A percentile compares a stretch with the other conserved stretches of the same genome.
phyloP scores from a whole-genome alignment of 2,113 vertebrate species.

The Cavia aperea region DNA sequence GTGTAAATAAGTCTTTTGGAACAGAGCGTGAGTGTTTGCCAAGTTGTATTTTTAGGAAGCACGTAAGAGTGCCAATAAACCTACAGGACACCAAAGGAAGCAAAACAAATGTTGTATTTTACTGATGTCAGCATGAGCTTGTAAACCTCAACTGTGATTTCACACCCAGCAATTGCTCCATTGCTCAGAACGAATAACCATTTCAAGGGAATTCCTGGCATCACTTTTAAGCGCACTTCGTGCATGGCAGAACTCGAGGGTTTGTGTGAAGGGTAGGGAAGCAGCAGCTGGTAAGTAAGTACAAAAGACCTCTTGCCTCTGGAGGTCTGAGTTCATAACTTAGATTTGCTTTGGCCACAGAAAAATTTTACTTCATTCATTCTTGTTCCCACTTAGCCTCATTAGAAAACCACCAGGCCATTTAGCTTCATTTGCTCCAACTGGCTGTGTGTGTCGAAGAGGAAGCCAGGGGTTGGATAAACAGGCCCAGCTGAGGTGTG shows the following conservation, averaged over 20 bases:
- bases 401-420: constrained; percentile 51
- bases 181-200: constrained; percentile 46
- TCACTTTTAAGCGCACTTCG: background rate
- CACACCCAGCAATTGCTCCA: constrained; percentile 44
- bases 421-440: background rate
- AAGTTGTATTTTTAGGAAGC: constrained; percentile 51
- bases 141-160: constrained; percentile 48
- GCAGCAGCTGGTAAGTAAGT: constrained; percentile 37
- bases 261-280: background rate
- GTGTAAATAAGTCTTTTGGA: constrained; percentile 1
- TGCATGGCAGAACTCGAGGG: background rate
- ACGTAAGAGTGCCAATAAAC: constrained; percentile 2
- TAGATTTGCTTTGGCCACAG: constrained; percentile 25
- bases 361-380: constrained; percentile 36
- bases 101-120: constrained; percentile 14
- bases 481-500: constrained; percentile 4
- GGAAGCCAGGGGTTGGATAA: constrained; percentile 29
- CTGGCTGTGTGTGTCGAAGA: constrained; percentile 9
- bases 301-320: constrained; percentile 17
- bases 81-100: background rate
- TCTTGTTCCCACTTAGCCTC: constrained; percentile 40
- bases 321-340: constrained; percentile 38
- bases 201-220: constrained; percentile 49
- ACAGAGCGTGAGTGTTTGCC: constrained; percentile 15
- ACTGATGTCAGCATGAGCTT: constrained; percentile 45